Base-by-base conservation (phyloP, 2,113 vertebrate species). In the Globicephala melas region DNA sequence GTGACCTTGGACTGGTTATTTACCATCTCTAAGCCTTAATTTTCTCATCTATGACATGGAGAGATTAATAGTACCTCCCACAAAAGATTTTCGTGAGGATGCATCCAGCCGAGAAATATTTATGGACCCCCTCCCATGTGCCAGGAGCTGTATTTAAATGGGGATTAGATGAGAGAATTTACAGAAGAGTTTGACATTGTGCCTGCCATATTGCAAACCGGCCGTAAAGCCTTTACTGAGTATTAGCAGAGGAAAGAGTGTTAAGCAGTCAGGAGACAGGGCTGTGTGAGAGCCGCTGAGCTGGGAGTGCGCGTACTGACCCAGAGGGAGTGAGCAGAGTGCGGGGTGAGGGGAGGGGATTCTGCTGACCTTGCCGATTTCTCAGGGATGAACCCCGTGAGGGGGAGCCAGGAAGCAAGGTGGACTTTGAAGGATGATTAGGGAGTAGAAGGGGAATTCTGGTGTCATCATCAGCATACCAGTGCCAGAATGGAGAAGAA, bases 371-470 rank as follows among this genome's bases (percentile, higher is more conserved):
- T 25, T 50, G 80, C 74, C 50, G 63, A 67, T 38, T 53, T 83
- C 70, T 36, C 44, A 25, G 84, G 63, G 4, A 55, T 38, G 83
- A 44, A 67, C 10, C 41, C 14, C 1, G 0, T 10, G 41, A 63
- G 1, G 15, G 44, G 58, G 38, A 73, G 53, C 62, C 47, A 50
- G 80, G 73, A 44, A 55, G 21, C 38, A 44, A n/a, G 55, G 21
- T 53, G 91, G 95, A 62, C 77, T 94, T 80, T 1, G 14, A 86
- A 53, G 86, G 3, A 60, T 60, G 25, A 12, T 38, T 18, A 67
- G 50, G 3, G 55, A 31, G n/a, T 23, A 5, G 55, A 81, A 73
- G 89, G 86, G 86, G 93, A 97, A 95, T 95, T 96, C 87, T 73
- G 26, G 62, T 68, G 41, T 81, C 31, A 67, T 74, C 79, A 87